These are phyloP conservation scores for Saxidomus purpurata DNA, from an alignment of 1,140 invertebrate species.

Conservation along the genomic window DNA sequence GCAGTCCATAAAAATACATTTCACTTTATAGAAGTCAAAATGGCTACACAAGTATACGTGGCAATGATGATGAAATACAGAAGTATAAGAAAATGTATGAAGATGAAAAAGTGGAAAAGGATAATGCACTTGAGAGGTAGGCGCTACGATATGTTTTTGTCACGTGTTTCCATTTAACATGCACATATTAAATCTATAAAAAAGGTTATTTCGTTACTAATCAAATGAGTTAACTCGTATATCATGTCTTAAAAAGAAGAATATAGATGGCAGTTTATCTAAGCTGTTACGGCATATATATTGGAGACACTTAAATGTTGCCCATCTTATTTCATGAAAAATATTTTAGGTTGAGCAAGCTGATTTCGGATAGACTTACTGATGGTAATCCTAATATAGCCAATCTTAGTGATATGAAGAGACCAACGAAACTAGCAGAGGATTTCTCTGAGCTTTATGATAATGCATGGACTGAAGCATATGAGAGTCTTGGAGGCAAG, in stretches of 20 bases:
- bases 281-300: too few relatives aligned
- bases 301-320: neutral
- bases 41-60: neutral
- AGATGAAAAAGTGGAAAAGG: neutral
- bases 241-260: too few relatives aligned
- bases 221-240: too few relatives aligned
- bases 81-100: neutral
- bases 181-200: neutral
- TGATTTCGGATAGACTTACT: conserved; percentile 29
- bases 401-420: conserved; percentile 53
- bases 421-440: conserved; percentile 60
- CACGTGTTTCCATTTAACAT: too few relatives aligned
- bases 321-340: neutral
- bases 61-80: neutral
- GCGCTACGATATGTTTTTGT: too few relatives aligned
- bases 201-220: neutral
- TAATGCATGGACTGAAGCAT: conserved; percentile 55
- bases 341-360: conserved; percentile 44
- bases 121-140: neutral
- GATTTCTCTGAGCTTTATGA: conserved; percentile 55
- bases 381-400: conserved; percentile 49
- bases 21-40: neutral
- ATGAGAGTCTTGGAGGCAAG: neutral
- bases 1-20: too few relatives aligned
- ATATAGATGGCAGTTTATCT: too few relatives aligned